Percentiles rank a stretch among this genome's conserved stretches.
phyloP scores from a whole-genome alignment of 1,140 invertebrate genomes.

The Hestina assimilis region DNA sequence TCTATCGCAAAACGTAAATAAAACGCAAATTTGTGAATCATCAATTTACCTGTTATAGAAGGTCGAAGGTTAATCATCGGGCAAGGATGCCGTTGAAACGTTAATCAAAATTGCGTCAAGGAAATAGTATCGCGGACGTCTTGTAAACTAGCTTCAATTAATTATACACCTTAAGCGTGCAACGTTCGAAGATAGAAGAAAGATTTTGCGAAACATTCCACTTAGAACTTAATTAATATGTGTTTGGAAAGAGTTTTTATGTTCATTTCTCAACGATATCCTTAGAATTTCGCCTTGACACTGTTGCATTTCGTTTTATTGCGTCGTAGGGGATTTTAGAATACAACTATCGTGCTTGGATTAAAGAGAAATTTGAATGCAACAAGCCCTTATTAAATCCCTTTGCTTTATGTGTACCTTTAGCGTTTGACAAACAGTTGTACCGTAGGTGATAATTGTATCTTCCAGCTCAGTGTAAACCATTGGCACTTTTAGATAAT shows the following conservation, averaged over 20 bases:
- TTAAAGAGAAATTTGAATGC: neutral
- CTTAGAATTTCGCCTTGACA: constrained; percentile 3
- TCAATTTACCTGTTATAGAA: constrained; percentile 50
- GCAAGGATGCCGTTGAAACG: constrained; percentile 33
- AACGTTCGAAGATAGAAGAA: neutral
- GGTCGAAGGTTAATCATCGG: constrained; percentile 46
- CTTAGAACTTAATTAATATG: neutral
- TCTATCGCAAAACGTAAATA: constrained; percentile 13
- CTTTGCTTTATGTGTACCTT: constrained; percentile 37
- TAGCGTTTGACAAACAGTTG: constrained; percentile 50
- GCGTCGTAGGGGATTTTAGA: neutral
- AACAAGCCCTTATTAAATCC: neutral
- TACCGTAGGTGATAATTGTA: constrained; percentile 54
- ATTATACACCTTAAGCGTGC: neutral
- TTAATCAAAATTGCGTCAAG: neutral
- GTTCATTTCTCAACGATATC: neutral
- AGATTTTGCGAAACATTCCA: neutral
- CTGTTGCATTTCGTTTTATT: neutral
- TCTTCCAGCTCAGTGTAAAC: constrained; percentile 45
- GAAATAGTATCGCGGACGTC: neutral
- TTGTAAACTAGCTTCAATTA: constrained; percentile 1
- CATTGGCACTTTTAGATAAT: constrained; percentile 59
- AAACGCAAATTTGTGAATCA: constrained; percentile 50
- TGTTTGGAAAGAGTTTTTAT: neutral
- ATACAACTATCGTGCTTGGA: neutral